A percentile compares a stretch with the other conserved stretches of the same genome.
Evolutionary conservation across 2,888 invertebrate species (phyloP).

Genomic region (Ceriagrion tenellum): DNA sequence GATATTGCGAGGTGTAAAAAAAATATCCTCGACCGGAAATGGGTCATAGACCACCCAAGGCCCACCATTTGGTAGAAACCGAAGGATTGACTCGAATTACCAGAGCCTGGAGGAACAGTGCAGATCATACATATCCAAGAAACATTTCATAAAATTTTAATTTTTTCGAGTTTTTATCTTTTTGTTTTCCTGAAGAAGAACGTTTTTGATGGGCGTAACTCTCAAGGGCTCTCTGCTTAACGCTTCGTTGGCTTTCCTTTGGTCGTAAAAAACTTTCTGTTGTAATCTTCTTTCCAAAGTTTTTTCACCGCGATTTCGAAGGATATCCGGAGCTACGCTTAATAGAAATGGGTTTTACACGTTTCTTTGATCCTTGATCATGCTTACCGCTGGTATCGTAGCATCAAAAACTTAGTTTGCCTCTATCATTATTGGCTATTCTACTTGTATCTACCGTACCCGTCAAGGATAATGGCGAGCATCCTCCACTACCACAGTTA

Average conservation of each 20-base stretch:
- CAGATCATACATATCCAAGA: not conserved
- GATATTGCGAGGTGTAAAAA: not conserved
- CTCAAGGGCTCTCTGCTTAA: not conserved
- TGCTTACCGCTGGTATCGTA: not conserved
- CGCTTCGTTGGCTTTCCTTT: not conserved
- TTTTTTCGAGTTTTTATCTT: not conserved
- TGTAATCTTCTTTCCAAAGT: not conserved
- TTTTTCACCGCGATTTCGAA: not conserved
- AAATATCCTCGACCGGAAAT: not conserved
- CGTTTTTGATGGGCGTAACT: not conserved
- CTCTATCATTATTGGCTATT: too few relatives aligned
- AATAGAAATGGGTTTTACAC: not conserved
- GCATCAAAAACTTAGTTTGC: not conserved
- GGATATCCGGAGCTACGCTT: not conserved
- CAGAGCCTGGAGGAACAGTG: not conserved
- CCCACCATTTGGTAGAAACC: not conserved
- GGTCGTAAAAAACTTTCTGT: not conserved
- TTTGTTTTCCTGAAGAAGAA: not conserved
- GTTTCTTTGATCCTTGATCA: not conserved
- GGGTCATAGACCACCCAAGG: constrained; percentile 36
- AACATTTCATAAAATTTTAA: not conserved
- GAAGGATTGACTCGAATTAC: not conserved
- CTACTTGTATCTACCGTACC: too few relatives aligned
- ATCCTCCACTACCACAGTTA: too few relatives aligned
- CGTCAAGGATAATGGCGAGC: too few relatives aligned